phyloP scores from a whole-genome alignment of 2,888 invertebrate genomes.

The Ecliptopera silaceata region DNA sequence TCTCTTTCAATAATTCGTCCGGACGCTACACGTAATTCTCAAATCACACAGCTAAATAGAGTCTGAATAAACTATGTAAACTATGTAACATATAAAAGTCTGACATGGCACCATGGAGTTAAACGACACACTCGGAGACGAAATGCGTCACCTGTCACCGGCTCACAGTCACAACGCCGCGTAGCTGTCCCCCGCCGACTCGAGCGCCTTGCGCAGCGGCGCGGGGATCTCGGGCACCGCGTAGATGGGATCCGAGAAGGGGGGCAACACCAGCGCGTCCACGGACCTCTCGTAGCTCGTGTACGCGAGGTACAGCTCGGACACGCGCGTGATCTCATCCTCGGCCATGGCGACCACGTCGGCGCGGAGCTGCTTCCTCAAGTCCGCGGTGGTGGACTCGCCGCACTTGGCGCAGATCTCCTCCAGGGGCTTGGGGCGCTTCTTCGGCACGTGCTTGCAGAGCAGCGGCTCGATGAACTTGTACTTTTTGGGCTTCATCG shows the following conservation, averaged over 20 bases:
- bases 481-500: conserved; percentile 53
- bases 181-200: conserved; percentile 58
- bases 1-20: conserved; percentile 35
- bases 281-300: conserved; percentile 65
- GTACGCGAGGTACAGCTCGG: conserved; percentile 65
- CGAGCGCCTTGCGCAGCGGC: conserved; percentile 59
- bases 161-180: conserved; percentile 54
- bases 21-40: neutral
- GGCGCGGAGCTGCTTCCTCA: conserved; percentile 63
- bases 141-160: conserved; percentile 9
- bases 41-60: neutral
- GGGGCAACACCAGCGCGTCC: conserved; percentile 65
- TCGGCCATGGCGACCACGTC: conserved; percentile 68
- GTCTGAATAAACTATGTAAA: neutral
- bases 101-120: conserved; percentile 51
- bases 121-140: conserved; percentile 43
- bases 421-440: conserved; percentile 50
- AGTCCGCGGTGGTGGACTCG: conserved; percentile 59
- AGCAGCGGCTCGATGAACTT: conserved; percentile 65
- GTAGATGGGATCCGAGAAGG: conserved; percentile 70
- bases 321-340: conserved; percentile 65
- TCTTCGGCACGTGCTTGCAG: conserved; percentile 56
- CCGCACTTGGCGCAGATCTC: conserved; percentile 69
- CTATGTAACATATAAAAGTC: conserved; percentile 24
- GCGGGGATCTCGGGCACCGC: conserved; percentile 64